These are phyloP conservation scores for Drosophila putrida DNA, from an alignment of 2,888 invertebrate genomes.

Conservation along the genomic window DNA sequence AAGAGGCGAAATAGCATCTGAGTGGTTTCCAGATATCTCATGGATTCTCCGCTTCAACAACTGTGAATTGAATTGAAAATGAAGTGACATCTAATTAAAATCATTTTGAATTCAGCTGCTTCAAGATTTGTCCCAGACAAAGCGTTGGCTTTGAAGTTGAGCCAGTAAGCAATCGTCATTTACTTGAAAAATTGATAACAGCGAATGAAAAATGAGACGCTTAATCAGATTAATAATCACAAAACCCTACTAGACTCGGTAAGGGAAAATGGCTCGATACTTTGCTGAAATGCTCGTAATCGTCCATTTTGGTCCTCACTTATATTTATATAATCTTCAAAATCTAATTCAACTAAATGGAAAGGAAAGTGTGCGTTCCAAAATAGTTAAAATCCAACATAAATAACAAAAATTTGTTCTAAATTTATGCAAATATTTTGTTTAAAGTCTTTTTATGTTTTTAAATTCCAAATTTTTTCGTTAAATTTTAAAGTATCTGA, in stretches of 20 bases:
- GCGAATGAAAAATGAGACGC: not conserved
- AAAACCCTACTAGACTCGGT: not conserved
- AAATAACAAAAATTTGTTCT: too few species aligned
- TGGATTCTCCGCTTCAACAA: slow-evolving; percentile 24
- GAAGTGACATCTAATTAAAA: slow-evolving; percentile 57
- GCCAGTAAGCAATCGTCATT: not conserved
- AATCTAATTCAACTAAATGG: too few species aligned
- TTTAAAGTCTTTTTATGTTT: too few species aligned
- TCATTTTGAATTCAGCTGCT: slow-evolving; percentile 6
- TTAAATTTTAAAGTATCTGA: too few species aligned
- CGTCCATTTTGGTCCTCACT: too few species aligned
- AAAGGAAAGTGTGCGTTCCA: too few species aligned
- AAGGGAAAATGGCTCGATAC: too few species aligned
- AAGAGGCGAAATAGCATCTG: slow-evolving; percentile 13
- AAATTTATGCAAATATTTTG: too few species aligned
- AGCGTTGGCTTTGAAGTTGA: slow-evolving; percentile 1
- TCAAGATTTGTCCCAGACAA: not conserved
- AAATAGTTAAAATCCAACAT: too few species aligned
- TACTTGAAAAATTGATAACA: not conserved
- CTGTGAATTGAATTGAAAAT: slow-evolving; percentile 42
- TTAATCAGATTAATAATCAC: not conserved
- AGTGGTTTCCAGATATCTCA: slow-evolving; percentile 7
- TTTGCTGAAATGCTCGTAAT: too few species aligned
- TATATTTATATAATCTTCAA: too few species aligned
- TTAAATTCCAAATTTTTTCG: too few species aligned